Base-by-base conservation (phyloP, 2,888 invertebrate genomes). In the Rhingia campestris region DNA sequence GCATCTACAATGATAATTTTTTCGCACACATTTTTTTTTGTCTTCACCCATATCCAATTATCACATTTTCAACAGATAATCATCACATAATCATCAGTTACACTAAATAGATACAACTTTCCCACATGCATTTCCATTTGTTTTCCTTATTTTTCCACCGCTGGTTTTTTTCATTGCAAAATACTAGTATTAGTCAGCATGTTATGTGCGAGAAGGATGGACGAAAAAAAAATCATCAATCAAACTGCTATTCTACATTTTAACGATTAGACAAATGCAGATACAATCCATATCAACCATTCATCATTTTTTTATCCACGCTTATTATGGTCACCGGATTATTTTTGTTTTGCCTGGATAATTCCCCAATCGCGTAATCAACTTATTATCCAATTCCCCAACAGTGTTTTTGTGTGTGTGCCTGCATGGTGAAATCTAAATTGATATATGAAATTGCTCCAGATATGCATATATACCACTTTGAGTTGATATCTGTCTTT, bases 351-450 rank as follows among this genome's bases (percentile, higher is more conserved):
- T 69, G 30, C n/a, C 32, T 56, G 74, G 64, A 22, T 59, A 70
- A 66, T 54, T 64, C 53, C 59, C 22, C 56, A 74, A 35, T 82
- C 74, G 64, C 79, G 49, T 80, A 84, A 84, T 79, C 84, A 75
- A 43, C 64, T 51, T 56, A 59, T 84, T 84, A 70, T 79, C 59
- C 79, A 84, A 84, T 84, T 84, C 41, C 9, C 7, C 43, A 47
- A 12, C 32, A 32, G n/a, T 35, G 1, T 41, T 12, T 69, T n/a
- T 37, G 37, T 22, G 10, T 9, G 37, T 6, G 37, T 14, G 37
- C 32, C 69, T 14, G 63, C 69, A 32, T 43, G 64, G 70, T 67
- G 64, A 64, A 75, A 75, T 30, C 39, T 73, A 77, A 77, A 82
- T 63, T 74, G 73, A 82, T 74, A 73, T 82, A 77, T 64, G 58